Evolutionary conservation across 2,888 invertebrate genomes (phyloP).

Genomic region (Drosophila anomelani): DNA sequence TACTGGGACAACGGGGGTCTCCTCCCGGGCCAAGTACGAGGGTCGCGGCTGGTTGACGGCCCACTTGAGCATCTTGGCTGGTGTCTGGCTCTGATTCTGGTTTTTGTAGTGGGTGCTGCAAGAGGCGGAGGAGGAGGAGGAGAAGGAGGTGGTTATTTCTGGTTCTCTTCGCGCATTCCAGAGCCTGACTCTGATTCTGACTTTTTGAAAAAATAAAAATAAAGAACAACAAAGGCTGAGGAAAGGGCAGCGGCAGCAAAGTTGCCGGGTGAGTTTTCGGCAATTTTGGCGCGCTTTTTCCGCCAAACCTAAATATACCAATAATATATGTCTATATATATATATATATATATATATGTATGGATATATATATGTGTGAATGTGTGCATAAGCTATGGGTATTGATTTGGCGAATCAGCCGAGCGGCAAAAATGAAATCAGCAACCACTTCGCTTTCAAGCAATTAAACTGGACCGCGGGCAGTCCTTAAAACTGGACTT

Average conservation of each 20-base stretch:
- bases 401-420: constrained; percentile 50
- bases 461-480: constrained; percentile 39
- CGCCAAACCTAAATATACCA: constrained; percentile 2
- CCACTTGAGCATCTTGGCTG: constrained; percentile 82
- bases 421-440: constrained; percentile 67
- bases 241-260: constrained; percentile 30
- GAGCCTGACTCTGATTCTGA: constrained; percentile 25
- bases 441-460: constrained; percentile 57
- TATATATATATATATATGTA: constrained; percentile 7
- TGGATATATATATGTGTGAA: neutral
- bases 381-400: neutral
- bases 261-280: constrained; percentile 62
- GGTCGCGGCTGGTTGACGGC: constrained; percentile 82
- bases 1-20: constrained; percentile 2
- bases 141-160: constrained; percentile 19
- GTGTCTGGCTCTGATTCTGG: neutral
- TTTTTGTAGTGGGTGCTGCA: constrained; percentile 53
- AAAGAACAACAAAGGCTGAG: neutral
- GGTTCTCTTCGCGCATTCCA: constrained; percentile 22
- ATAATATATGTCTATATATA: constrained; percentile 1
- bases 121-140: constrained; percentile 35
- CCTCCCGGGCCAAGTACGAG: constrained; percentile 65
- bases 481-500: constrained; percentile 28
- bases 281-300: constrained; percentile 71
- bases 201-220: constrained; percentile 39